These are phyloP conservation scores for Acanthopleura granulata DNA, from an alignment of 2,888 invertebrate species.

Conservation along the genomic window DNA sequence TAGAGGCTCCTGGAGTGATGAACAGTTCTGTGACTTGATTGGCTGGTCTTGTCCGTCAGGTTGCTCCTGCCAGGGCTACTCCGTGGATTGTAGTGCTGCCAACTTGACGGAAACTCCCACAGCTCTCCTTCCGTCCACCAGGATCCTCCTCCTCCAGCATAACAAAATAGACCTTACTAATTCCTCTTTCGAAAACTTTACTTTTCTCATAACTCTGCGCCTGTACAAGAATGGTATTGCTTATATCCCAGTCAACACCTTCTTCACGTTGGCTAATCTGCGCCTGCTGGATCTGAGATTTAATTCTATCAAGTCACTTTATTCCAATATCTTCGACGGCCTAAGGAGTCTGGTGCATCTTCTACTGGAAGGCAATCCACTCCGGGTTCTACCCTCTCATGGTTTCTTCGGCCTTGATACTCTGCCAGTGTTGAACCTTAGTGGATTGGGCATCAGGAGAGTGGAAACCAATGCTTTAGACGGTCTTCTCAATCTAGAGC, in stretches of 20 bases:
- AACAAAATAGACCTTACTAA: background rate
- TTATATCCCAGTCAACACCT: background rate
- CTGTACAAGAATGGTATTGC: background rate
- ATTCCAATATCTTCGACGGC: background rate
- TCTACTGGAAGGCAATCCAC: background rate
- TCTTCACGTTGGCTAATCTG: background rate
- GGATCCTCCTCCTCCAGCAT: background rate
- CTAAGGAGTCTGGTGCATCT: background rate
- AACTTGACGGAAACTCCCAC: background rate
- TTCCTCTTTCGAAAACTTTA: background rate
- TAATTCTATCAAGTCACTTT: background rate
- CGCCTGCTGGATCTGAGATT: background rate
- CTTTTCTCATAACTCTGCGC: background rate
- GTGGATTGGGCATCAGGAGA: background rate
- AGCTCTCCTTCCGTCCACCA: background rate
- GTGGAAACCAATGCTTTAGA: background rate
- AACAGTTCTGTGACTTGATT: background rate
- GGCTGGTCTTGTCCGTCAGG: background rate
- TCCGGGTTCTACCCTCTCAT: background rate
- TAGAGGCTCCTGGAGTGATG: conserved; percentile 6
- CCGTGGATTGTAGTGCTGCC: background rate
- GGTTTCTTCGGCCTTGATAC: background rate
- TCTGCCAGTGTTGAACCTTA: background rate
- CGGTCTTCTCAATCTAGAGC: conserved; percentile 20
- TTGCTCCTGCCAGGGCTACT: conserved; percentile 3